phyloP scores from a whole-genome alignment of 2,888 invertebrate species.

The Hydrotaea cyrtoneurina region DNA sequence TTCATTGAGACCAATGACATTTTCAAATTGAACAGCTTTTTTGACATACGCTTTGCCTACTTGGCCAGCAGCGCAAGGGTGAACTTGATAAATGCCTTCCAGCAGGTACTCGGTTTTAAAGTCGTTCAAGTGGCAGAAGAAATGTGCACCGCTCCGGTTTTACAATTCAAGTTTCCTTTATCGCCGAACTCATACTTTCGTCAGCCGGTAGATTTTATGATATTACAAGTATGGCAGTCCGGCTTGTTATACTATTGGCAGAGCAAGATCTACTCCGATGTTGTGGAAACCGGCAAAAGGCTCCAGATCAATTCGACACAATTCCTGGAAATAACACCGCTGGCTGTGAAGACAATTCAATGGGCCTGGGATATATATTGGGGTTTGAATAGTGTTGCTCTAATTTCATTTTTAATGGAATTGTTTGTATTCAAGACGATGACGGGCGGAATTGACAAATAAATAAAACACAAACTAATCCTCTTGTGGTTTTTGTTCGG shows the following conservation, averaged over 20 bases:
- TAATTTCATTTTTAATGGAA: too few species aligned
- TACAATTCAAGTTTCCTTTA: conserved; percentile 47
- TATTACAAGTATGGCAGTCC: conserved; percentile 40
- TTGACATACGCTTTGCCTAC: conserved; percentile 49
- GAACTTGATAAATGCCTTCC: conserved; percentile 34
- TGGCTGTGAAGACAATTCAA: conserved; percentile 42
- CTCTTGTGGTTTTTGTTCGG: too few species aligned
- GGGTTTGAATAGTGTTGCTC: too few species aligned
- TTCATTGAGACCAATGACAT: not conserved
- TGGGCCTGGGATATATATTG: conserved; percentile 54
- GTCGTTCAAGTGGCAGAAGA: conserved; percentile 40
- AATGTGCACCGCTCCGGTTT: conserved; percentile 50
- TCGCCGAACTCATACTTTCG: conserved; percentile 51
- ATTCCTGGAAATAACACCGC: not conserved
- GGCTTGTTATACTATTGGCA: conserved; percentile 60
- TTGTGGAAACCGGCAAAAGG: conserved; percentile 12
- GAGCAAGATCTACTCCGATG: conserved; percentile 48
- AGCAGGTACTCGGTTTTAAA: not conserved
- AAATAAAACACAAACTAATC: too few species aligned
- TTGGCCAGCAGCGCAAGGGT: conserved; percentile 32
- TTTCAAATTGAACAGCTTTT: conserved; percentile 24
- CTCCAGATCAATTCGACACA: conserved; percentile 35
- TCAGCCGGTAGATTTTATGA: conserved; percentile 27
- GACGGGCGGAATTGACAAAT: too few species aligned
- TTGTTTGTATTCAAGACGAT: too few species aligned